A percentile compares a stretch with the other conserved stretches of the same genome.
These are phyloP conservation scores for Coecobrya sp. DNA, from an alignment of 2,888 invertebrate genomes.

Conservation along the genomic window DNA sequence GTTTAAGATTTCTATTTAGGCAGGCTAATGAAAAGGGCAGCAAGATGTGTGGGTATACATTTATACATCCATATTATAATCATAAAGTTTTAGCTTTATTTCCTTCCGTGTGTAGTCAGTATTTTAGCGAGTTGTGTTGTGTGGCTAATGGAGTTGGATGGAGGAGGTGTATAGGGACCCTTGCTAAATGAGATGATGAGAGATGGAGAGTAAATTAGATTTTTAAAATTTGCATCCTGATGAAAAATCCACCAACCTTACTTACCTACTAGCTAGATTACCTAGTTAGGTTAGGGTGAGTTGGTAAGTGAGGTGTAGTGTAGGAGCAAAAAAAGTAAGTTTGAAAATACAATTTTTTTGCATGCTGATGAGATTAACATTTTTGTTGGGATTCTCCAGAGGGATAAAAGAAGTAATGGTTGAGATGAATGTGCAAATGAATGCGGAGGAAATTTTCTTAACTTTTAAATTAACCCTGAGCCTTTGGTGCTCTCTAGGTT, in stretches of 20 bases:
- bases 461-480: background rate
- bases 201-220: conserved; percentile 34
- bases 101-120: too few species aligned
- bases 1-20: too few species aligned
- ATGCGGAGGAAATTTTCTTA: background rate
- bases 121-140: background rate
- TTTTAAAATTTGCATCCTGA: conserved; percentile 37
- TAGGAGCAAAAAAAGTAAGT: background rate
- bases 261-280: background rate
- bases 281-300: background rate
- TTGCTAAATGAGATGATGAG: background rate
- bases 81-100: too few species aligned
- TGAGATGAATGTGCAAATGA: background rate
- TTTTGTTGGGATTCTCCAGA: conserved; percentile 1
- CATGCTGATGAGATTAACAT: background rate
- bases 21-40: too few species aligned
- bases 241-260: background rate
- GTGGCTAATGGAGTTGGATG: conserved; percentile 8
- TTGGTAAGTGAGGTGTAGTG: background rate
- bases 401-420: background rate
- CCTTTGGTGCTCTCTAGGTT: background rate
- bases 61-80: too few species aligned
- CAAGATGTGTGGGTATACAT: too few species aligned
- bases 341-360: background rate
- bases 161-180: too few species aligned